Conservation (phyloP, 2,797 vertebrate species). For the Perodicticus potto region DNA sequence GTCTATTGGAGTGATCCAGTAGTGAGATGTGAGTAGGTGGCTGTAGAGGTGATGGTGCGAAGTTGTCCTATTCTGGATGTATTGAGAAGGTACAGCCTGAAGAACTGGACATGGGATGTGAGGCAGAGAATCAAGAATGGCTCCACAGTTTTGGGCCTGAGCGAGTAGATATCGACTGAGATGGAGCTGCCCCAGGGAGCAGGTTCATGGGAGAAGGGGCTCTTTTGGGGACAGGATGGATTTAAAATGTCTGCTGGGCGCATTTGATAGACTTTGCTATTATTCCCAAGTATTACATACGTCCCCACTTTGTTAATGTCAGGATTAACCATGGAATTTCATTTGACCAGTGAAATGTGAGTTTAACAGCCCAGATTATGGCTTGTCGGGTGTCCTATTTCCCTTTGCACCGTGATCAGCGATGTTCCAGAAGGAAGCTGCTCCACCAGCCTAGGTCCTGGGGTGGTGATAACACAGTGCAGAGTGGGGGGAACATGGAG, state of each 20-base stretch:
- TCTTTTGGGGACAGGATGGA: not conserved
- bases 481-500: rapidly evolving
- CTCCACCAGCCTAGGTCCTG: not conserved
- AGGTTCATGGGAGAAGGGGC: not conserved
- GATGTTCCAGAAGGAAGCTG: not conserved
- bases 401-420: not conserved
- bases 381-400: not conserved
- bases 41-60: not conserved
- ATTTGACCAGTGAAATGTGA: not conserved
- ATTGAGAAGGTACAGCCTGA: not conserved
- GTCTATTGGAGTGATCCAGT: not conserved
- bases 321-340: not conserved
- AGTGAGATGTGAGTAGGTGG: not conserved
- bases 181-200: not conserved
- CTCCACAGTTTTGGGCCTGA: not conserved
- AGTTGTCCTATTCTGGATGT: not conserved
- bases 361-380: not conserved
- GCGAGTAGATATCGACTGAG: not conserved
- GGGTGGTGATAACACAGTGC: not conserved
- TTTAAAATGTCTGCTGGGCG: not conserved
- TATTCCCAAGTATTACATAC: not conserved
- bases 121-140: not conserved
- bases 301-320: not conserved
- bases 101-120: not conserved
- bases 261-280: not conserved